Evolutionary conservation across 1,140 invertebrate species (phyloP).

Genomic region (Drosophila santomea): DNA sequence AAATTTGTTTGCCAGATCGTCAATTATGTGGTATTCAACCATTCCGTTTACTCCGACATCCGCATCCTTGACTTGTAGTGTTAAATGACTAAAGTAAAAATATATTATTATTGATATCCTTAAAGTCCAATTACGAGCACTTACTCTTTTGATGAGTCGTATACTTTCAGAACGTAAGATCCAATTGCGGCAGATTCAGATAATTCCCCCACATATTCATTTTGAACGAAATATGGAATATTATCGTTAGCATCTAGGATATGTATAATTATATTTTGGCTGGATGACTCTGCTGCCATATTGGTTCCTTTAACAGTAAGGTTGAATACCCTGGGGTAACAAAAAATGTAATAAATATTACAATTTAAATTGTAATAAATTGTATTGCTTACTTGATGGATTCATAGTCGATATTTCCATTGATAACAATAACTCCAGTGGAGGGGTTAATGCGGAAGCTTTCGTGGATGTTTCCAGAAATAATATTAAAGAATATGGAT

Average conservation of each 20-base stretch:
- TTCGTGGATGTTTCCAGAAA: slow-evolving; percentile 90
- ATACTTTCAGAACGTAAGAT: slow-evolving; percentile 88
- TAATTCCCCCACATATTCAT: slow-evolving; percentile 89
- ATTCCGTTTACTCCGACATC: slow-evolving; percentile 93
- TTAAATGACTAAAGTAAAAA: slow-evolving; percentile 88
- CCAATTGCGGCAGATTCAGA: slow-evolving; percentile 90
- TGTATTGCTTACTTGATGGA: slow-evolving; percentile 80
- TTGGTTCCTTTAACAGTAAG: slow-evolving; percentile 93
- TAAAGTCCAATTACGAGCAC: neutral
- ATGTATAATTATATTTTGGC: slow-evolving; percentile 90
- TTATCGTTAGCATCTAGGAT: slow-evolving; percentile 94
- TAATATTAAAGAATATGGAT: slow-evolving; percentile 92
- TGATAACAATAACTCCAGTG: slow-evolving; percentile 92
- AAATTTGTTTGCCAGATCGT: slow-evolving; percentile 89
- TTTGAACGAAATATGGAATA: slow-evolving; percentile 90
- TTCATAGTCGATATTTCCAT: slow-evolving; percentile 92
- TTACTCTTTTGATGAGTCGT: slow-evolving; percentile 63
- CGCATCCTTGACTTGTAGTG: slow-evolving; percentile 91
- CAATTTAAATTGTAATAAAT: too few relatives aligned
- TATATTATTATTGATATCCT: neutral
- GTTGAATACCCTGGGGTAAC: slow-evolving; percentile 89
- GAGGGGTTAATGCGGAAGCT: slow-evolving; percentile 93
- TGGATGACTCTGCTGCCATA: slow-evolving; percentile 91
- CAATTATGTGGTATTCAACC: slow-evolving; percentile 93
- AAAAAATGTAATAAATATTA: neutral